Percentiles rank a stretch among this genome's conserved stretches.
Conservation (phyloP, 2,113 vertebrate genomes). For the Osmerus mordax region DNA sequence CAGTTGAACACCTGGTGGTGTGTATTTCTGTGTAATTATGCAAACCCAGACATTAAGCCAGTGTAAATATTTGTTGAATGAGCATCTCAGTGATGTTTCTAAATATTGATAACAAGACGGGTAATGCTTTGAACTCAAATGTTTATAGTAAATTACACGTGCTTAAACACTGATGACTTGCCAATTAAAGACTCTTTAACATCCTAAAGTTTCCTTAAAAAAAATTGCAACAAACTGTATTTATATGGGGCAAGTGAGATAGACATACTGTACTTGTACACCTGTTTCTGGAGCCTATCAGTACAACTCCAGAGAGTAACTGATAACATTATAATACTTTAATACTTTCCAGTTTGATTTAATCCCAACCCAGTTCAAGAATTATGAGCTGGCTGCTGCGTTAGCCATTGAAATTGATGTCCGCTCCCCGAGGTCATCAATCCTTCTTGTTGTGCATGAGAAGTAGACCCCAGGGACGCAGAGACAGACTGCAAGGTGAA, state of each 20-base stretch:
- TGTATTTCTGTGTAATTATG: slow-evolving; percentile 32
- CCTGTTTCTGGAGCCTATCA: slow-evolving; percentile 46
- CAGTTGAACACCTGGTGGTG: background rate
- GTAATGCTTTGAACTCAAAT: too few species aligned
- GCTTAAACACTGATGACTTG: too few species aligned
- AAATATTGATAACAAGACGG: too few species aligned
- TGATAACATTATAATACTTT: background rate
- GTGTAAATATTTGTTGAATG: too few species aligned
- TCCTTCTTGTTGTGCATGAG: slow-evolving; percentile 44
- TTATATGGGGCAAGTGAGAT: too few species aligned
- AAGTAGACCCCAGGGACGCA: slow-evolving; percentile 44
- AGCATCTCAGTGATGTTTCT: too few species aligned
- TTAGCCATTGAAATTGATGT: slow-evolving; percentile 29
- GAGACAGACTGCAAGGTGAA: slow-evolving; percentile 36
- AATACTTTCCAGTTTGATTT: slow-evolving; percentile 31
- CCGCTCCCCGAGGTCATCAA: slow-evolving; percentile 31
- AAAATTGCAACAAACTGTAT: too few species aligned
- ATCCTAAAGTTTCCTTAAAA: too few species aligned
- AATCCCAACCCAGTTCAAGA: slow-evolving; percentile 25
- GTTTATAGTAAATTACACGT: too few species aligned
- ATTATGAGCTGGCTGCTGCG: slow-evolving; percentile 27
- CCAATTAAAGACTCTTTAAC: too few species aligned
- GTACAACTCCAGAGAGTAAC: slow-evolving; percentile 19
- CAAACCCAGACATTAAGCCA: slow-evolving; percentile 37
- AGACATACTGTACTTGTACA: slow-evolving; percentile 29